phyloP scores from a whole-genome alignment of 2,888 invertebrate species.

The Vannuccia rotundouncinata region DNA sequence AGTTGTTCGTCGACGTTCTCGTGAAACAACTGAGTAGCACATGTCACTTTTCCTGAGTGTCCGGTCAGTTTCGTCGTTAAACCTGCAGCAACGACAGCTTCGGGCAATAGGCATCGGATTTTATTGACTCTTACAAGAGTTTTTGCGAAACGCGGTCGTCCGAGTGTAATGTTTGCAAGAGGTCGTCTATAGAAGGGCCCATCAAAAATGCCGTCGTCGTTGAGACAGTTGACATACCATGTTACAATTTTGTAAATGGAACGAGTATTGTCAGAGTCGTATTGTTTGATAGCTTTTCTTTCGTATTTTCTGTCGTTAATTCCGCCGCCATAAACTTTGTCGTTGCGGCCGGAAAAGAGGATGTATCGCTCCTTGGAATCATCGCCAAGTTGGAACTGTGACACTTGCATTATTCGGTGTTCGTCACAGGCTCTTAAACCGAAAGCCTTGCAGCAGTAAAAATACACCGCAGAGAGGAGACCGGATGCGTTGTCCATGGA shows the following conservation, averaged over 20 bases:
- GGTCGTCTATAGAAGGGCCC: slow-evolving; percentile 21
- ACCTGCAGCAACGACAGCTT: not conserved
- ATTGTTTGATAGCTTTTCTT: not conserved
- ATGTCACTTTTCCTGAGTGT: slow-evolving; percentile 25
- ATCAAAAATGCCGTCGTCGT: not conserved
- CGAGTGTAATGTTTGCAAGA: not conserved
- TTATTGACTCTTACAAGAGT: slow-evolving; percentile 11
- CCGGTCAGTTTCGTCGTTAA: not conserved
- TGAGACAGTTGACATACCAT: not conserved
- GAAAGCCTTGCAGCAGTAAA: slow-evolving; percentile 21
- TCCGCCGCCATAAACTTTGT: slow-evolving; percentile 5
- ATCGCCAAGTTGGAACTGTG: slow-evolving; percentile 9
- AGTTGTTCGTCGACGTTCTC: slow-evolving; percentile 25
- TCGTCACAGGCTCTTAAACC: slow-evolving; percentile 20
- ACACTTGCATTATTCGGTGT: slow-evolving; percentile 20
- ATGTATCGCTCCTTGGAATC: slow-evolving; percentile 12
- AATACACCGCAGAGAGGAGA: slow-evolving; percentile 27
- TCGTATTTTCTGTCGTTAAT: slow-evolving; percentile 19
- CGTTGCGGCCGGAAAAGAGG: slow-evolving; percentile 20
- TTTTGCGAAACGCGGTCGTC: not conserved
- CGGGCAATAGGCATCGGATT: not conserved
- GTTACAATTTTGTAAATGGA: slow-evolving; percentile 16
- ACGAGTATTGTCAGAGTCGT: slow-evolving; percentile 13
- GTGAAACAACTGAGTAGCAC: slow-evolving; percentile 24
- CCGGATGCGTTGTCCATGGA: slow-evolving; percentile 25